A percentile compares a stretch with the other conserved stretches of the same genome.
Conservation (phyloP, 2,113 vertebrate species). For the Ancistrus triradiatus region DNA sequence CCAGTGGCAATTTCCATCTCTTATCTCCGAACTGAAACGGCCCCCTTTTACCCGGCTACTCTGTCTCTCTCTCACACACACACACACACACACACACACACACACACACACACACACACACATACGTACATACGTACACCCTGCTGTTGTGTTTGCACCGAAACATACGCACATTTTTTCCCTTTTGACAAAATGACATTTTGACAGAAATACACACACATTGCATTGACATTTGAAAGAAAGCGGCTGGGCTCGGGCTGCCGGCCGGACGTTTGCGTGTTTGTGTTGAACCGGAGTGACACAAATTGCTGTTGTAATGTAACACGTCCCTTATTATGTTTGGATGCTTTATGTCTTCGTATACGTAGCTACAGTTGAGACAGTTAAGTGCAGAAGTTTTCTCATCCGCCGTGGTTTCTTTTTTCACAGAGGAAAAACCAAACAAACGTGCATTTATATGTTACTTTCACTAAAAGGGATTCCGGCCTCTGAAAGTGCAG, state of each 20-base stretch:
- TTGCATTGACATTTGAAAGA: slow-evolving; percentile 20
- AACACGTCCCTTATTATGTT: slow-evolving; percentile 17
- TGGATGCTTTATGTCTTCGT: slow-evolving; percentile 10
- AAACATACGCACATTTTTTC: slow-evolving; percentile 36
- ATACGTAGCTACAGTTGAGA: background rate
- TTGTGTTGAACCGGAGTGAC: slow-evolving; percentile 16
- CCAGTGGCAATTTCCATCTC: slow-evolving; percentile 81
- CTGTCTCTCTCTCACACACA: slow-evolving; percentile 21
- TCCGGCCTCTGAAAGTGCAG: no score
- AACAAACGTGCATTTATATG: no score
- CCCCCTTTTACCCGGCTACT: slow-evolving; percentile 47
- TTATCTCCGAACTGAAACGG: slow-evolving; percentile 76
- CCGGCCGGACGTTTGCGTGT: slow-evolving; percentile 3
- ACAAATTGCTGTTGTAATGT: slow-evolving; percentile 8
- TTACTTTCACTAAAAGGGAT: no score
- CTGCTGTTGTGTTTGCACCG: slow-evolving; percentile 37
- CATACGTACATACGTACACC: slow-evolving; percentile 2
- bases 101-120: background rate
- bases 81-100: background rate
- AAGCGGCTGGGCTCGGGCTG: background rate
- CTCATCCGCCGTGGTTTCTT: background rate
- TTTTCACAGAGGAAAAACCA: no score
- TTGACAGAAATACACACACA: slow-evolving; percentile 32
- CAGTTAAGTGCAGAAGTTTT: background rate
- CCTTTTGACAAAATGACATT: slow-evolving; percentile 47